Conservation (phyloP, 2,888 invertebrate genomes). For the Cotesia congregata region DNA sequence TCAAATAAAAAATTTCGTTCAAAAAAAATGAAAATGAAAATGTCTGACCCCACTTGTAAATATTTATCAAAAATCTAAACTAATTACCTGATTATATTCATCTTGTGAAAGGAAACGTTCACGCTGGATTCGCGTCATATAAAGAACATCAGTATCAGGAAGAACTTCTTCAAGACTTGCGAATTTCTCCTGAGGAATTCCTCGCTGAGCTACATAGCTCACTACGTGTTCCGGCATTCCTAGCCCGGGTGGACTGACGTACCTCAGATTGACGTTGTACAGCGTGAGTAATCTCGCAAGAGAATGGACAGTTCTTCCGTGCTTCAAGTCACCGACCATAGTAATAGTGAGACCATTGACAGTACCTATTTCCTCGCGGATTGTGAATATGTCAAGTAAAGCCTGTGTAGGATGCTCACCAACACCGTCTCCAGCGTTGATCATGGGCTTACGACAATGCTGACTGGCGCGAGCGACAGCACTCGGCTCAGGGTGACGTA, state of each 20-base stretch:
- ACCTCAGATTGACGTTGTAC: constrained; percentile 93
- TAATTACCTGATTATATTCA: constrained; percentile 85
- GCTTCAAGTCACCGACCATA: constrained; percentile 97
- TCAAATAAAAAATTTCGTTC: too few relatives aligned
- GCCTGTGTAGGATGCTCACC: constrained; percentile 99
- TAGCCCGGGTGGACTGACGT: constrained; percentile 89
- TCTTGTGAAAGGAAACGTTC: constrained; percentile 89
- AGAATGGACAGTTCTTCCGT: constrained; percentile 98
- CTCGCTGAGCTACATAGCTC: constrained; percentile 83
- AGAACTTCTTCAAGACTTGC: constrained; percentile 87
- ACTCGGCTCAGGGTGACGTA: constrained; percentile 94
- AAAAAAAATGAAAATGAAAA: too few relatives aligned
- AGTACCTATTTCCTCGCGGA: constrained; percentile 98
- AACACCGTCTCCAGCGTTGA: constrained; percentile 98
- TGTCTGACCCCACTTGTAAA: background rate
- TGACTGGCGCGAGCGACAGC: constrained; percentile 88
- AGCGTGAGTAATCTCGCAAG: constrained; percentile 92
- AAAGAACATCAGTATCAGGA: constrained; percentile 95
- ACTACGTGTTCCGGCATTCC: constrained; percentile 92
- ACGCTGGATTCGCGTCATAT: constrained; percentile 97
- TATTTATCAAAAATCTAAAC: background rate
- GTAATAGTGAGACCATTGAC: constrained; percentile 98
- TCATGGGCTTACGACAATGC: constrained; percentile 89
- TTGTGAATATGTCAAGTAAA: constrained; percentile 96
- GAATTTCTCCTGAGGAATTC: constrained; percentile 82